Base-by-base conservation (phyloP, 1,140 invertebrate genomes). In the Octopus bimaculoides region DNA sequence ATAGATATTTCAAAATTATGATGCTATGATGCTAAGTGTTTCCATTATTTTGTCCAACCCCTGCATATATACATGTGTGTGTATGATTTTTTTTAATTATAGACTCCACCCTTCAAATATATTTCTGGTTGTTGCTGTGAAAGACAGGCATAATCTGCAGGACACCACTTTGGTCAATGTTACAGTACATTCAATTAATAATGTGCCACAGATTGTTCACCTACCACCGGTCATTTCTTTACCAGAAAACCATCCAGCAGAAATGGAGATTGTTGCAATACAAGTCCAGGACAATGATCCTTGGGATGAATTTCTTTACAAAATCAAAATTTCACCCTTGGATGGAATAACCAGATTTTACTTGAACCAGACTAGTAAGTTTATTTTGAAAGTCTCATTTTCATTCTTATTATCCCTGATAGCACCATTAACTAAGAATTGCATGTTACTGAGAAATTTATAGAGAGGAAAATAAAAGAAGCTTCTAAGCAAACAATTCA, bases 81-180 rank as follows among this genome's bases (percentile, higher is more conserved):
- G 26, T 41, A 41, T 41, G 26, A 17, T 71, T 10, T 71, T 71
- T 71, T 8, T 53, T 53, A 20, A 12, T 75, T 75, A 14, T 14
- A 75, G 74, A 41, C 74, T 75, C 17, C 14, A 41, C 5, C 74
- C 74, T 6, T 17, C 74, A 41, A 53, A 52, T 9, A 41, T 75
- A 20, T 52, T 52, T 17, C 41, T 75, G 52, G 41, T 75, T 17
- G 26, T 75, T 26, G 74, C 74, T 8, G 74, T 75, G 41, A 52
- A 75, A 52, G 74, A 75, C 41, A 52, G 52, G 52, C 14, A 52
- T 41, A 53, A 53, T 9, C 17, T 75, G 17, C 74, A 75, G 52
- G 74, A 75, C 41, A 75, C 26, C 7, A 41, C 74, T 41, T 8
- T 75, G 74, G 74, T 75, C 6, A 75, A 75, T 14, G 41, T 75